A percentile compares a stretch with the other conserved stretches of the same genome.
Evolutionary conservation across 2,888 invertebrate genomes (phyloP).

Genomic region (Sinohyriopsis cumingii): DNA sequence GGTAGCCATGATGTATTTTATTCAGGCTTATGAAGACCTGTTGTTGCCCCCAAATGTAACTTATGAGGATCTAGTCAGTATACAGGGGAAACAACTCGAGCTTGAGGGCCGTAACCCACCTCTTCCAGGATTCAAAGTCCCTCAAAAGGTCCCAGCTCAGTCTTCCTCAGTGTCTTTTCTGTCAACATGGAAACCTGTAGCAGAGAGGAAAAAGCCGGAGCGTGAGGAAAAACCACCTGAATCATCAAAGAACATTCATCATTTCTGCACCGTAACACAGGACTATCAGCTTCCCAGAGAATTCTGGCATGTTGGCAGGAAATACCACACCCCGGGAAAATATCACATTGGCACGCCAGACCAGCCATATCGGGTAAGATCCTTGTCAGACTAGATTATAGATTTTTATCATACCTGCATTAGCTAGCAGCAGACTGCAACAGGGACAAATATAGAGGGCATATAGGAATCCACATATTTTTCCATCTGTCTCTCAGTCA

Average conservation of each 20-base stretch:
- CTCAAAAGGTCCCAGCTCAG: conserved; percentile 31
- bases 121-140: conserved; percentile 28
- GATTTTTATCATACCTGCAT: neutral
- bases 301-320: conserved; percentile 59
- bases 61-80: conserved; percentile 63
- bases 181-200: conserved; percentile 60
- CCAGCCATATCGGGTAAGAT: conserved; percentile 56
- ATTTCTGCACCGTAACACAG: conserved; percentile 65
- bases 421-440: too few relatives aligned
- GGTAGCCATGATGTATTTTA: too few relatives aligned
- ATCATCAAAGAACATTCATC: conserved; percentile 59
- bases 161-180: conserved; percentile 57
- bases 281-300: conserved; percentile 64
- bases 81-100: conserved; percentile 50
- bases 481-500: too few relatives aligned
- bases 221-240: conserved; percentile 22
- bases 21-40: conserved; percentile 64
- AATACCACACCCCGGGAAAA: conserved; percentile 65
- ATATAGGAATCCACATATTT: too few relatives aligned
- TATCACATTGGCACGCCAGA: conserved; percentile 50
- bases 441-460: too few relatives aligned
- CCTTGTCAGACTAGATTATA: neutral
- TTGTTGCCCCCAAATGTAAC: conserved; percentile 54
- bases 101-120: conserved; percentile 45
- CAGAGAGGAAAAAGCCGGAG: conserved; percentile 27